Conservation (phyloP, 2,113 vertebrate genomes). For the Donacobius atricapilla region DNA sequence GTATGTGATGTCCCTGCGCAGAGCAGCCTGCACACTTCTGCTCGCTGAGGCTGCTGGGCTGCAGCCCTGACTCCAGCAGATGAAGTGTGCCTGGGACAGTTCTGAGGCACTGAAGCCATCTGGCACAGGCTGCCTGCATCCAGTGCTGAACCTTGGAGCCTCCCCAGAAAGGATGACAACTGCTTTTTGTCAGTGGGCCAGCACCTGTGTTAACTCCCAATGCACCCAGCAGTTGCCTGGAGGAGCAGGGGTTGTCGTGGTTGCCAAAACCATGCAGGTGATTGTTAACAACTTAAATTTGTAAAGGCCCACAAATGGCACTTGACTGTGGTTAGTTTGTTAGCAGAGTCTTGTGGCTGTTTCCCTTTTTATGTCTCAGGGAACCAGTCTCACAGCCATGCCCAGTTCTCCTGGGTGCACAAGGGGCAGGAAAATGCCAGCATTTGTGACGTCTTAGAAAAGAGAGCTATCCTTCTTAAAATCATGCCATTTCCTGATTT, state of each 20-base stretch:
- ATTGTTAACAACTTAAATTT: neutral
- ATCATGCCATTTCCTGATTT: neutral
- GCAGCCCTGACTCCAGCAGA: neutral
- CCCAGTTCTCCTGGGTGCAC: neutral
- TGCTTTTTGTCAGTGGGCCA: neutral
- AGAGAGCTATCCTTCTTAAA: neutral
- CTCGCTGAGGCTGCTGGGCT: neutral
- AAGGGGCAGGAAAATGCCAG: neutral
- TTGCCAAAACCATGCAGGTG: neutral
- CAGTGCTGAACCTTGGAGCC: neutral
- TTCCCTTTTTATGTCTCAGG: neutral
- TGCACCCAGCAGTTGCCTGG: neutral
- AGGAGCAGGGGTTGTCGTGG: neutral
- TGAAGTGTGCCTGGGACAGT: neutral
- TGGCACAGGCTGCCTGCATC: neutral
- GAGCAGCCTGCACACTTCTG: neutral
- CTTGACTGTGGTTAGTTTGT: neutral
- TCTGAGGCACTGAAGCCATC: neutral
- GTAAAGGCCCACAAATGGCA: neutral
- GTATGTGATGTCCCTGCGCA: fast-evolving
- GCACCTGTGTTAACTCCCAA: neutral
- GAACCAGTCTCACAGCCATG: neutral
- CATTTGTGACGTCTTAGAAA: neutral
- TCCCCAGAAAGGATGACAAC: neutral
- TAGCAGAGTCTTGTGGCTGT: neutral